Evolutionary conservation across 2,888 invertebrate species (phyloP).

Genomic region (Pseudanteris insignis): DNA sequence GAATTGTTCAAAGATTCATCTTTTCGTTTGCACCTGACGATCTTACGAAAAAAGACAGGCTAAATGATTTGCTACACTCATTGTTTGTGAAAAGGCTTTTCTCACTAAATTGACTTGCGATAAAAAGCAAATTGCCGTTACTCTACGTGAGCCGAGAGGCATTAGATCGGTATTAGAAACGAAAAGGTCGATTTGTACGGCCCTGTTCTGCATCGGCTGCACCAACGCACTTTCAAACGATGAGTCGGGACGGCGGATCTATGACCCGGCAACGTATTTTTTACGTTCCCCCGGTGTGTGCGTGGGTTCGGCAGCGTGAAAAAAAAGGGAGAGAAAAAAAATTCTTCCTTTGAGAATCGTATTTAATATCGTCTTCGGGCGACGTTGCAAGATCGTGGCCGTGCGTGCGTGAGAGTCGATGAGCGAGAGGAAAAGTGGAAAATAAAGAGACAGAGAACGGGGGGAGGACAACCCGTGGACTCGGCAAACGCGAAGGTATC

Average conservation of each 20-base stretch:
- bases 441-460: conserved; percentile 28
- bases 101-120: background rate
- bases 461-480: conserved; percentile 5
- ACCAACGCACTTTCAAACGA: conserved; percentile 34
- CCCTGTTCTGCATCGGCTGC: conserved; percentile 27
- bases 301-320: conserved; percentile 32
- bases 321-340: conserved; percentile 26
- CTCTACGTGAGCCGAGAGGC: conserved; percentile 8
- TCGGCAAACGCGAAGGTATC: conserved; percentile 33
- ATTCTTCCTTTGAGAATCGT: conserved; percentile 30
- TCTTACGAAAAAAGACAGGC: background rate
- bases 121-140: conserved; percentile 5
- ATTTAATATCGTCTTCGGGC: conserved; percentile 33
- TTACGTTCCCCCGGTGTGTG: conserved; percentile 12
- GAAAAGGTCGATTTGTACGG: conserved; percentile 13
- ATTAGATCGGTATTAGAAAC: conserved; percentile 6
- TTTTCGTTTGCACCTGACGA: no score
- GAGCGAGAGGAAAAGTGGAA: conserved; percentile 31
- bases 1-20: background rate
- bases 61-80: no score
- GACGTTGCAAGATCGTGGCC: conserved; percentile 16
- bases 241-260: conserved; percentile 8
- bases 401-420: conserved; percentile 15
- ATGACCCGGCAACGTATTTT: conserved; percentile 27
- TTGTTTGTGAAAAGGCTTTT: no score